Evolutionary conservation across 2,888 invertebrate species (phyloP), one percentile per base, ranked within the genome.

Genomic region (Himalopsyche japonica): DNA sequence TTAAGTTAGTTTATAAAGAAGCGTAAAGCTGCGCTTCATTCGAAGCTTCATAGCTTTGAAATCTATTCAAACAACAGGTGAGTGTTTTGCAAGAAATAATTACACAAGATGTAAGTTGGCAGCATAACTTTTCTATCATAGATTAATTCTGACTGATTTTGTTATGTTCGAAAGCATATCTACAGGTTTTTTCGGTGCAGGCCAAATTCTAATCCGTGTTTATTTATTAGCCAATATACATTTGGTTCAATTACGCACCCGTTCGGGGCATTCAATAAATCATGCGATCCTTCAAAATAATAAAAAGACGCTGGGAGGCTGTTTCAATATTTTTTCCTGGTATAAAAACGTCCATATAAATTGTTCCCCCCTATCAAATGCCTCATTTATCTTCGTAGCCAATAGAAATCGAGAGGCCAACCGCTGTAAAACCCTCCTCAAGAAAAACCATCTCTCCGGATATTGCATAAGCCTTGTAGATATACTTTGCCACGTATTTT

Each of bases 361-460:
- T 84, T 76, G 57, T 82, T 83, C 82, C 84, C 37, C 85, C 86
- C 84, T 85, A 85, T 86, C 86, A 85, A 86, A 84, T 82, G 85
- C 83, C 86, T 86, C 86, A 86, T 86, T 86, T 86, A 86, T 86
- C 86, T 86, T 86, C 86, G 86, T 86, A 86, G 83, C 86, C 86
- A 85, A 86, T 86, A 86, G 86, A 85, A 86, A 85, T 86, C 85
- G 86, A 80, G 84, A 86, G 85, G 86, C 83, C 86, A 85, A 83
- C 86, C 86, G 84, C 83, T 85, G 86, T 86, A 84, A 79, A 86
- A 86, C 85, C 86, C 85, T 84, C 83, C 83, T 85, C 85, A 84
- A 83, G 85, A 82, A 82, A 85, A 85, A 76, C 84, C 83, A 80
- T 37, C 30, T 20, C 79, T 79, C 47, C 78, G 84, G 84, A 86